Conservation (phyloP, 2,797 vertebrate genomes). For the Chiloscyllium punctatum region DNA sequence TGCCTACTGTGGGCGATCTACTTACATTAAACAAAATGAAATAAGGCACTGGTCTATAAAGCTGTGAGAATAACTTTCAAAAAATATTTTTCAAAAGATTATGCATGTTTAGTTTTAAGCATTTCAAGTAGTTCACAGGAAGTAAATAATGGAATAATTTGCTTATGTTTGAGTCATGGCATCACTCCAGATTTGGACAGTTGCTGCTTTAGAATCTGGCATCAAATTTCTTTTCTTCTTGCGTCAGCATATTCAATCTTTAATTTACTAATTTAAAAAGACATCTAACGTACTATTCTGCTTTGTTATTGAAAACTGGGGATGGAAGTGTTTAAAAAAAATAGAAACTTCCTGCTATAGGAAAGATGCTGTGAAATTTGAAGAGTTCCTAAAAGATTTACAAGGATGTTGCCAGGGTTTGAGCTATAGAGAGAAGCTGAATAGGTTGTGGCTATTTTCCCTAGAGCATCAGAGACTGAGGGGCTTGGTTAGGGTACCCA, state of each 20-base stretch:
- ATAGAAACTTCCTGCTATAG: too few relatives aligned
- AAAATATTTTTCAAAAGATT: not conserved
- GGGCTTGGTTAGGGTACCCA: too few relatives aligned
- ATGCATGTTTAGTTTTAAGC: not conserved
- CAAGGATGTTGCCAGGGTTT: too few relatives aligned
- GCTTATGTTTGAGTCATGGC: not conserved
- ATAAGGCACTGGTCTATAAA: too few relatives aligned
- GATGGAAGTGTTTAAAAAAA: too few relatives aligned
- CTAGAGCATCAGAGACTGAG: too few relatives aligned
- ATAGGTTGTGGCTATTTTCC: too few relatives aligned
- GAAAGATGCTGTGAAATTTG: too few relatives aligned
- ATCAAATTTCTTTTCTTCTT: not conserved
- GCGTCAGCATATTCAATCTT: not conserved
- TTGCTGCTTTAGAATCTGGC: not conserved
- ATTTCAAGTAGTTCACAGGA: not conserved
- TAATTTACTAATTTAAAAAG: not conserved
- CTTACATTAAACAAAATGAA: not conserved
- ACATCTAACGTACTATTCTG: too few relatives aligned
- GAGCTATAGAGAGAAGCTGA: too few relatives aligned
- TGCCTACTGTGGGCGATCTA: not conserved
- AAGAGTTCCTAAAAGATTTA: too few relatives aligned
- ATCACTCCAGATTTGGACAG: not conserved
- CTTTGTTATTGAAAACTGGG: too few relatives aligned
- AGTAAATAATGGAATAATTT: not conserved
- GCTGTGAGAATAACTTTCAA: not conserved